Conservation (phyloP, 2,888 invertebrate genomes). For the Rhabditoides inermis region DNA sequence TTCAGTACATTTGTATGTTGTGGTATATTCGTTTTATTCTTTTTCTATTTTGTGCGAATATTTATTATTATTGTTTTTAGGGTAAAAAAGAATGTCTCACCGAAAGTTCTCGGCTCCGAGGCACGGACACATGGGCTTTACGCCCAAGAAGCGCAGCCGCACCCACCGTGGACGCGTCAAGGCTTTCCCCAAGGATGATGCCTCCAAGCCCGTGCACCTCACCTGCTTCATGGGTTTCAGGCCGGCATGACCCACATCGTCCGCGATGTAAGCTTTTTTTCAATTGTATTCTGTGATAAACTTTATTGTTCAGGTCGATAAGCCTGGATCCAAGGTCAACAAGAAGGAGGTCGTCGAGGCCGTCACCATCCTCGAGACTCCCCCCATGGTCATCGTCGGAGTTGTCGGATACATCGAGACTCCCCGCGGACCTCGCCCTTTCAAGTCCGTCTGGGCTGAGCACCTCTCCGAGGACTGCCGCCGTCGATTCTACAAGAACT, state of each 20-base stretch:
- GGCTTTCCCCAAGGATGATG: conserved; percentile 97
- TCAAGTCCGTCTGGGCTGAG: conserved; percentile 94
- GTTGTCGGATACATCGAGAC: conserved; percentile 98
- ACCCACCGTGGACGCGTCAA: conserved; percentile 97
- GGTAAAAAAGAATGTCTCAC: conserved; percentile 72
- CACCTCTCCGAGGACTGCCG: conserved; percentile 97
- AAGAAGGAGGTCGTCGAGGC: conserved; percentile 99
- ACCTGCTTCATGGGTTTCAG: conserved; percentile 94
- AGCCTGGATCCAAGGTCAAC: conserved; percentile 75
- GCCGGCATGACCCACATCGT: conserved; percentile 99
- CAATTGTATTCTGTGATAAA: no score
- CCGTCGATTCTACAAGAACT: conserved; percentile 98
- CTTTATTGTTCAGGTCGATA: conserved; percentile 41
- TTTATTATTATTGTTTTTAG: no score
- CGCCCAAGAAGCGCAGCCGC: conserved; percentile 91
- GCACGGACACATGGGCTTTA: conserved; percentile 99
- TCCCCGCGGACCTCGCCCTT: conserved; percentile 84
- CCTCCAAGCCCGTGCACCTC: conserved; percentile 79
- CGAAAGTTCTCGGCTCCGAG: conserved; percentile 98
- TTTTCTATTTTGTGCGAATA: no score
- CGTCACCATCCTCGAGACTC: conserved; percentile 93
- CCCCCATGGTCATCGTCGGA: conserved; percentile 90
- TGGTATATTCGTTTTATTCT: no score
- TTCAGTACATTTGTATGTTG: no score
- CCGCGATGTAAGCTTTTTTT: conserved; percentile 67